Evolutionary conservation across 2,797 vertebrate species (phyloP).

Genomic region (Neopelma chrysocephalum): DNA sequence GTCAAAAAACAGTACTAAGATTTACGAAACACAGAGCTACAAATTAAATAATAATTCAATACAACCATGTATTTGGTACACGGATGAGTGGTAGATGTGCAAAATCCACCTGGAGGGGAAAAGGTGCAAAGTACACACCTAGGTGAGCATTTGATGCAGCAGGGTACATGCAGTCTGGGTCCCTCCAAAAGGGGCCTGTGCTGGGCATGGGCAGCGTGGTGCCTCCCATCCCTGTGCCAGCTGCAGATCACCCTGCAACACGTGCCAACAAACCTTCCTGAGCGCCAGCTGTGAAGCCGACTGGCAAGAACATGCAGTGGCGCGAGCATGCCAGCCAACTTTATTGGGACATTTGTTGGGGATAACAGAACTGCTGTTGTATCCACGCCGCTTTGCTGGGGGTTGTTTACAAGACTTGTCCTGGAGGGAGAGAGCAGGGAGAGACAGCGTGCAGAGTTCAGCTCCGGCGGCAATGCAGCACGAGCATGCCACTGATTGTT

Average conservation of each 20-base stretch:
- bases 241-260: accelerated
- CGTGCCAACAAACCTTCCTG: accelerated
- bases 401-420: not conserved
- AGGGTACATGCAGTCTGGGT: not conserved
- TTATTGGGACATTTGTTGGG: accelerated
- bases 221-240: not conserved
- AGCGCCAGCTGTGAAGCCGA: accelerated
- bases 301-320: accelerated
- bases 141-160: accelerated
- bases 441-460: accelerated
- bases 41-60: not conserved
- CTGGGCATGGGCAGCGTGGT: accelerated
- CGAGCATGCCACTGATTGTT: accelerated
- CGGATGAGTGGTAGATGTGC: accelerated
- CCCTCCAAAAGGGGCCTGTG: accelerated
- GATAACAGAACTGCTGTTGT: not conserved
- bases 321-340: accelerated
- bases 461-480: accelerated
- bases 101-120: not conserved
- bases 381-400: accelerated
- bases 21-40: not conserved
- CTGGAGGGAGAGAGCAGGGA: not conserved
- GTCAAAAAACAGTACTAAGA: not conserved
- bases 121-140: accelerated
- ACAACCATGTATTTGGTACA: accelerated